A percentile compares a stretch with the other conserved stretches of the same genome.
These are phyloP conservation scores for Leucoma salicis DNA, from an alignment of 2,888 invertebrate genomes.

Conservation along the genomic window DNA sequence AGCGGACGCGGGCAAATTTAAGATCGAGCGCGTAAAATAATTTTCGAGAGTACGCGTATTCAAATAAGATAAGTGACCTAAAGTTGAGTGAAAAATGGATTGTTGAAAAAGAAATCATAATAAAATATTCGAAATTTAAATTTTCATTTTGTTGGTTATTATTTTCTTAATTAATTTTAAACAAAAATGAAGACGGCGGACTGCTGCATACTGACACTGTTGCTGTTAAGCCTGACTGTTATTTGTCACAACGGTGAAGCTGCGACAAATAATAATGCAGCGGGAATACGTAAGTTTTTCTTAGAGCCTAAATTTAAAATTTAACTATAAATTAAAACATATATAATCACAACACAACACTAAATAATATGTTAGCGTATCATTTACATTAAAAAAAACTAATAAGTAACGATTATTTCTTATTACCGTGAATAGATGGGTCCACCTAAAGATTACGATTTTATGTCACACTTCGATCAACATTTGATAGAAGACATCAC, in stretches of 20 bases:
- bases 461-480: too few species aligned
- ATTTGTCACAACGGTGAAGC: slow-evolving; percentile 61
- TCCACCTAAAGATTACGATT: too few species aligned
- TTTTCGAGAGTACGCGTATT: slow-evolving; percentile 14
- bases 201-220: slow-evolving; percentile 53
- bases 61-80: slow-evolving; percentile 23
- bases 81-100: slow-evolving; percentile 35
- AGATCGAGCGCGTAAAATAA: slow-evolving; percentile 36
- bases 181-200: slow-evolving; percentile 56
- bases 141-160: slow-evolving; percentile 29
- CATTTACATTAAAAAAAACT: too few species aligned
- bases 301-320: too few species aligned
- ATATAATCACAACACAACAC: too few species aligned
- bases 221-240: slow-evolving; percentile 61
- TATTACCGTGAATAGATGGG: too few species aligned
- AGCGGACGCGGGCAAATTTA: slow-evolving; percentile 58
- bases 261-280: slow-evolving; percentile 56
- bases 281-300: slow-evolving; percentile 63
- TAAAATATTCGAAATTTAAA: slow-evolving; percentile 5
- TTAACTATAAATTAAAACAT: too few species aligned
- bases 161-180: slow-evolving; percentile 22
- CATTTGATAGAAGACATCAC: too few species aligned
- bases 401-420: too few species aligned
- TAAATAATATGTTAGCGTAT: too few species aligned
- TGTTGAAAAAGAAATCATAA: slow-evolving; percentile 14